Base-by-base conservation (phyloP, 2,113 vertebrate genomes). In the Fulica atra region DNA sequence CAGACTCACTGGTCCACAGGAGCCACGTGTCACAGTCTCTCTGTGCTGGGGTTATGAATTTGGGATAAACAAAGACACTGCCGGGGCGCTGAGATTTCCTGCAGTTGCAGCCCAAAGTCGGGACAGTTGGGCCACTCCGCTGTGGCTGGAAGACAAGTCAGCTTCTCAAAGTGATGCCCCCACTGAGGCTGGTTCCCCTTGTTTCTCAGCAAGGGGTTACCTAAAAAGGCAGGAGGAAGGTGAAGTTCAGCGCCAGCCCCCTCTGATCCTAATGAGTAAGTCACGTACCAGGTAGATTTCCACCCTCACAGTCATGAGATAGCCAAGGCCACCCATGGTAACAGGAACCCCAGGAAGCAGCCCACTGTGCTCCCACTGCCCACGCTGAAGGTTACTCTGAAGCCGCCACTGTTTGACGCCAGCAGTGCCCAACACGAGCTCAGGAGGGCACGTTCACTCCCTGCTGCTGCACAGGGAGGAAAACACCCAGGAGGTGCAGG, bases 361-460 rank as follows among this genome's bases (percentile, higher is more conserved):
- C 7, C 44, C 16, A 17, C 44, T 46, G 44, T 46, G 44, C 44
- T 46, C 44, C 44, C 44, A 46, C 44, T 46, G 31, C 59, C 82
- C 4, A 13, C 0, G 0, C 63, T 54, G 24, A 53, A 31, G 28
- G 56, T 63, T 13, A 6, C 15, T 42, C 23, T 21, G 80, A 79
- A 60, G 59, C 16, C 33, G 21, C 60, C 36, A 6, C 33, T 23
- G 17, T 24, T 48, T 50, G 28, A 16, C 40, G 18, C 10, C 18
- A 56, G 50, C 33, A 9, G 31, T 61, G 81, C 8, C 65, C 0
- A 0, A 44, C 14, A 11, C 0, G 0, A 29, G 4, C 25, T 66
- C 1, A 2, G 23, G 63, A 21, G 33, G 33, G 13, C 31, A 66
- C 15, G 1, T 63, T 29, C 29, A 19, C 17, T 42, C 35, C 46